Evolutionary conservation across 2,113 vertebrate species (phyloP).

Genomic region (Tetraodon nigroviridis): DNA sequence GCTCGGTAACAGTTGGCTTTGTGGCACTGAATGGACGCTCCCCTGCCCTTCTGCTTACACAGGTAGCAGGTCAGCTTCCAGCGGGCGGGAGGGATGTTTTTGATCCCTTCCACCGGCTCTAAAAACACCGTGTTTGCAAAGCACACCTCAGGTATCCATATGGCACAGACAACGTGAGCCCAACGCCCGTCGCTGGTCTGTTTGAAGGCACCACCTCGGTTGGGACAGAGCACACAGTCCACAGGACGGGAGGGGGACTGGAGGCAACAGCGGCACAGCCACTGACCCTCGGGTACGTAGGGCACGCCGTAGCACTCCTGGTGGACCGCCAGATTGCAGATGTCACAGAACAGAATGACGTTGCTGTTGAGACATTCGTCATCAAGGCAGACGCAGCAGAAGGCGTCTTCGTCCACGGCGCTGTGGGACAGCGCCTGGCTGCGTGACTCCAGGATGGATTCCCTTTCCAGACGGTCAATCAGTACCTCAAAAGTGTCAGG

Average conservation of each 20-base stretch:
- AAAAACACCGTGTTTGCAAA: conserved; percentile 98
- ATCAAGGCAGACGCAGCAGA: conserved; percentile 95
- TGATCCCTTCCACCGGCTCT: conserved; percentile 93
- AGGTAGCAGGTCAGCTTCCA: conserved; percentile 97
- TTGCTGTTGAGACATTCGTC: conserved; percentile 98
- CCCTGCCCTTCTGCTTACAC: conserved; percentile 93
- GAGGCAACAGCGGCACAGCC: conserved; percentile 96
- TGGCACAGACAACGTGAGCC: conserved; percentile 97
- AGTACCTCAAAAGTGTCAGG: conserved; percentile 90
- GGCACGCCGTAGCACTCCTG: conserved; percentile 97
- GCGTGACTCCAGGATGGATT: conserved; percentile 90
- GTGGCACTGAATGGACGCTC: conserved; percentile 98
- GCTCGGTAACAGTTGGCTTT: conserved; percentile 98
- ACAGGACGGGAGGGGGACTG: conserved; percentile 93
- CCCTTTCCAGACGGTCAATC: conserved; percentile 90
- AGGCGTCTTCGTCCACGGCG: conserved; percentile 90
- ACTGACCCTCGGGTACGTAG: conserved; percentile 96
- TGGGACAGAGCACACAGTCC: conserved; percentile 95
- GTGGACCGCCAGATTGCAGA: conserved; percentile 96
- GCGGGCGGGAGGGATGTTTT: conserved; percentile 89
- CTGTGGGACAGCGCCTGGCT: conserved; percentile 85
- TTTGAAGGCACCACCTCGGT: conserved; percentile 96
- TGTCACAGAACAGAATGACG: conserved; percentile 97
- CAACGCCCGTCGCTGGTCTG: conserved; percentile 95
- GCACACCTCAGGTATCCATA: conserved; percentile 98